Base-by-base conservation (phyloP, 2,113 vertebrate species). In the Podocnemis expansa region DNA sequence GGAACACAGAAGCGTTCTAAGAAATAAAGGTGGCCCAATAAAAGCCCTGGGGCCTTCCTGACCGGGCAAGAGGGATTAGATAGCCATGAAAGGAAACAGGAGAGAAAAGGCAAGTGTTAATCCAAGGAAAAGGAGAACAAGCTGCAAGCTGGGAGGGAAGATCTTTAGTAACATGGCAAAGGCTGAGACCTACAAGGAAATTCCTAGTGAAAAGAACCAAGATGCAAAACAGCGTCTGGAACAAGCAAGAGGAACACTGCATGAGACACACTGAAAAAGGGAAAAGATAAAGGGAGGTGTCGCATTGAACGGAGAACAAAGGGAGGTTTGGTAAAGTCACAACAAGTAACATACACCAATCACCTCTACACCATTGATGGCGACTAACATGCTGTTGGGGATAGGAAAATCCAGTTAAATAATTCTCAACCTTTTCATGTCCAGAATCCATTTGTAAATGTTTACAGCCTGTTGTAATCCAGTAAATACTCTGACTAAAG, bases 161-260 rank as follows among this genome's bases (percentile, higher is more conserved):
- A 25, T 41, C 21, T 41, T 24, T 13, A 75, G 10, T 25, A 75
- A 24, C 4, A 2, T 4, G 13, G 41, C 14, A 76, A 29, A 45
- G 24, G n/a, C 5, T 41, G 38, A 43, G 41, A 16, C 8, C 10
- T 22, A 24, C 38, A 24, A 25, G n/a, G 22, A 75, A 75, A 75
- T 27, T 27, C 38, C 70, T 43, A 25, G 70, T 75, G 70, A 38
- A 75, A 10, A 75, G 21, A 24, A 43, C 70, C 38, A 76, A 45
- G 1, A 11, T 21, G 38, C 24, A 12, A 43, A 11, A 27, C 1
- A 27, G 19, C 2, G 41, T 22, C 5, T 5, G 41, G 41, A 11
- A 1, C 41, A 25, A 41, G 10, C 38, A 22, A 43, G 5, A 13
- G 38, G 2, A 21, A 24, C 47, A 47, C 22, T 43, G 22, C 5